phyloP scores from a whole-genome alignment of 2,888 invertebrate species.

The Chalcosyrphus nemorum region DNA sequence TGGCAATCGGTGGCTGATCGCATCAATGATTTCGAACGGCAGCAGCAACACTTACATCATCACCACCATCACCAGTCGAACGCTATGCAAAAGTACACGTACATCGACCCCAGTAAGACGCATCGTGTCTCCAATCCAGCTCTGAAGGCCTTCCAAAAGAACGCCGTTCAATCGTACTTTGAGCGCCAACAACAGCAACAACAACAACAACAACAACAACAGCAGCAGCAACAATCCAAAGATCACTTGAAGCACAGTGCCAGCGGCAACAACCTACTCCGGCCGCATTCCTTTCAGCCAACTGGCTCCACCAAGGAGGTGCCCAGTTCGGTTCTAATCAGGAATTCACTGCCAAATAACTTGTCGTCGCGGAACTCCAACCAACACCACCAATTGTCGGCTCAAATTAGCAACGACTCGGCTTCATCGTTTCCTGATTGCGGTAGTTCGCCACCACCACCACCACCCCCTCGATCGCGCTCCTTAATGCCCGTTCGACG shows the following conservation, averaged over 20 bases:
- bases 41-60: slow-evolving; percentile 75
- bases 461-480: slow-evolving; percentile 80
- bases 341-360: slow-evolving; percentile 81
- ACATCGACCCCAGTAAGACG: slow-evolving; percentile 88
- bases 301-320: slow-evolving; percentile 74
- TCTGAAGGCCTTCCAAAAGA: slow-evolving; percentile 91
- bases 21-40: slow-evolving; percentile 86
- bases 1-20: slow-evolving; percentile 86
- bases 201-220: slow-evolving; percentile 84
- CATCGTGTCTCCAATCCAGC: slow-evolving; percentile 88
- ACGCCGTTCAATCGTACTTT: slow-evolving; percentile 91
- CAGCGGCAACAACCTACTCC: slow-evolving; percentile 76
- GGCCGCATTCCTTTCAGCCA: slow-evolving; percentile 79
- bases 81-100: slow-evolving; percentile 84
- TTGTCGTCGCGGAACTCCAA: slow-evolving; percentile 52
- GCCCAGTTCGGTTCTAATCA: slow-evolving; percentile 74
- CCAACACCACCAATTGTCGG: slow-evolving; percentile 63
- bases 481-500: slow-evolving; percentile 81
- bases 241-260: slow-evolving; percentile 70
- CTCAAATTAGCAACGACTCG: slow-evolving; percentile 38
- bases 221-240: slow-evolving; percentile 82
- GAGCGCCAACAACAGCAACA: slow-evolving; percentile 87
- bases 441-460: slow-evolving; percentile 78
- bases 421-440: slow-evolving; percentile 50
- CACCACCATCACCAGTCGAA: slow-evolving; percentile 77